Base-by-base conservation (phyloP, 2,113 vertebrate species). In the Psittacula cyanocephala region DNA sequence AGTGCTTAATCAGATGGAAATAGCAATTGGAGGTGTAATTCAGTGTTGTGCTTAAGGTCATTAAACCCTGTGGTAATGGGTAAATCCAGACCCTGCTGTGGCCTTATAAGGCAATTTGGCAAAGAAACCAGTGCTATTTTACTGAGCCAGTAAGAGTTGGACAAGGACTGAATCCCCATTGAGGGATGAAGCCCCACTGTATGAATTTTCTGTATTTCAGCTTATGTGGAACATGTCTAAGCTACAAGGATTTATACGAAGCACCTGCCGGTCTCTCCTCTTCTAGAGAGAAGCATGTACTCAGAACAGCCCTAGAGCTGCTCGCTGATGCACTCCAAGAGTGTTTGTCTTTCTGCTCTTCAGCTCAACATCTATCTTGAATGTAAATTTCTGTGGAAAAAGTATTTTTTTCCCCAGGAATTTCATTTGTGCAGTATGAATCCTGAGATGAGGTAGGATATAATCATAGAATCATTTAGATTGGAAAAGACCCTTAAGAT, bases 11-110 rank as follows among this genome's bases (percentile, higher is more conserved):
- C 89, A 90, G 89, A 89, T 31, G 49, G 87, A 95, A 94, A 74
- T 83, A 80, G 35, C 68, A 94, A 93, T 35, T 94, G 82, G 35
- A 93, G 68, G 75, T 93, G 81, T 83, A 89, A 96, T 93, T 95
- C 93, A 83, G 71, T 82, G 59, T 94, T 88, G 84, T 81, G 75
- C 71, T 91, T 93, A 78, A 95, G 64, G 59, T 94, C 85, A 77
- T 94, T 95, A 95, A 93, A 63, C 39, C 37, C 75, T 78, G 49
- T 77, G 39, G 81, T 86, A 94, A 91, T 67, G 49, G 64, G 23
- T 77, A 90, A 94, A 91, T 64, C 85, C 68, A 93, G 87, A 89
- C 43, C 81, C 87, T 77, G 76, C 50, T 95, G 81, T 80, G 63
- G 67, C 59, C 91, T 95, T 88, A 70, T 57, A 84, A 80, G 78